phyloP scores from a whole-genome alignment of 2,888 invertebrate species.

The Noctua comes region DNA sequence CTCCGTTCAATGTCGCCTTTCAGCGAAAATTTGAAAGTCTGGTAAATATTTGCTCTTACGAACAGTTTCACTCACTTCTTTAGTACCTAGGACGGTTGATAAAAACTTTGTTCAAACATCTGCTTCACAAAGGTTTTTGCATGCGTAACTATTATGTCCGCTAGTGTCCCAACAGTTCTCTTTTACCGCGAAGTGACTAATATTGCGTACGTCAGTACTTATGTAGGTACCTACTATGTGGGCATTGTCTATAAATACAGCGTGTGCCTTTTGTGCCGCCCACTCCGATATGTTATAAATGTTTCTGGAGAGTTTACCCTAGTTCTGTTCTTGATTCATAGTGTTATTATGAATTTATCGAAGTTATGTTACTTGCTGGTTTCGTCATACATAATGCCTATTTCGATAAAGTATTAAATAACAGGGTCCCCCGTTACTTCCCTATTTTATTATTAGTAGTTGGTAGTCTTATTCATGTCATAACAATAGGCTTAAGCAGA shows the following conservation, averaged over 20 bases:
- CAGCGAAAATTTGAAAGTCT: constrained; percentile 37
- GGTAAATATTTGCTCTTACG: constrained; percentile 28
- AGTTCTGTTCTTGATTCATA: constrained; percentile 69
- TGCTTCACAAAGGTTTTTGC: constrained; percentile 64
- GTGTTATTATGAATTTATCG: constrained; percentile 53
- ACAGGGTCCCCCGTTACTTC: background rate
- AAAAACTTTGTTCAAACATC: constrained; percentile 63
- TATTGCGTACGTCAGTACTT: constrained; percentile 49
- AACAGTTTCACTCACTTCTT: constrained; percentile 40
- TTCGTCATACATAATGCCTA: constrained; percentile 18
- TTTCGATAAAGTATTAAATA: constrained; percentile 14
- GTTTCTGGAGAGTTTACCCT: constrained; percentile 69
- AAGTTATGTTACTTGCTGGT: constrained; percentile 21
- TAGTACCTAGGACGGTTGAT: constrained; percentile 47
- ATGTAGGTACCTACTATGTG: constrained; percentile 60
- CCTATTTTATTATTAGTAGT: constrained; percentile 6
- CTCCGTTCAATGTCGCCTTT: constrained; percentile 17
- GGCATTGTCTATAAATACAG: constrained; percentile 72
- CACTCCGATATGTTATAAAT: constrained; percentile 68
- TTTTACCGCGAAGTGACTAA: constrained; percentile 67
- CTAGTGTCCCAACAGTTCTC: constrained; percentile 57
- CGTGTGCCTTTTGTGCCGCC: constrained; percentile 71
- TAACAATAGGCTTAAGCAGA: constrained; percentile 35
- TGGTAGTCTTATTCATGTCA: constrained; percentile 11
- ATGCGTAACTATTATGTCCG: constrained; percentile 52